Percentiles rank a stretch among this genome's conserved stretches.
Evolutionary conservation across 2,888 invertebrate genomes (phyloP).

Genomic region (Lutraria lutraria): DNA sequence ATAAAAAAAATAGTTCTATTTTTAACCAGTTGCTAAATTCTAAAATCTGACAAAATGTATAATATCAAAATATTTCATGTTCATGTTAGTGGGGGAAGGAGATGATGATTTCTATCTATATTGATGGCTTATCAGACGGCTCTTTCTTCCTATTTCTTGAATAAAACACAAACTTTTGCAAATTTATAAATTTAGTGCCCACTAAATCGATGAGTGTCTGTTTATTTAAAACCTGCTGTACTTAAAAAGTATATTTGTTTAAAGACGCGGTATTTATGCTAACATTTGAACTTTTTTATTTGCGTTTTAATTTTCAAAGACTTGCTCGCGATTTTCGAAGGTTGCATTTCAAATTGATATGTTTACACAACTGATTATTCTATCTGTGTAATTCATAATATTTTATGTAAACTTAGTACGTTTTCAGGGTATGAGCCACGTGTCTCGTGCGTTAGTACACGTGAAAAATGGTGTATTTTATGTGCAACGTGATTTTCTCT

Average conservation of each 20-base stretch:
- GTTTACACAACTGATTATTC: background rate
- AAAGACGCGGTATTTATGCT: background rate
- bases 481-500: too few relatives aligned
- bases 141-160: background rate
- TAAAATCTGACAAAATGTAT: too few relatives aligned
- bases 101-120: too few relatives aligned
- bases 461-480: too few relatives aligned
- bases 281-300: background rate
- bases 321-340: background rate
- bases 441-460: background rate
- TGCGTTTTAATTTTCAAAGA: background rate
- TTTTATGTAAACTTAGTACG: background rate
- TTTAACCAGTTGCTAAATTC: too few relatives aligned
- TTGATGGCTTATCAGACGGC: background rate
- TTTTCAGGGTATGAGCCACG: background rate
- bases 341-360: background rate
- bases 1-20: too few relatives aligned
- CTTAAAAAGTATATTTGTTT: background rate
- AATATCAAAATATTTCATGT: too few relatives aligned
- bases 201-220: background rate
- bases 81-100: too few relatives aligned
- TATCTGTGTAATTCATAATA: background rate
- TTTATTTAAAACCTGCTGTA: slow-evolving; percentile 1
- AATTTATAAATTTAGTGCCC: background rate
- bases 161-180: background rate